Evolutionary conservation across 2,113 vertebrate species (phyloP).

Genomic region (Tiliqua scincoides): DNA sequence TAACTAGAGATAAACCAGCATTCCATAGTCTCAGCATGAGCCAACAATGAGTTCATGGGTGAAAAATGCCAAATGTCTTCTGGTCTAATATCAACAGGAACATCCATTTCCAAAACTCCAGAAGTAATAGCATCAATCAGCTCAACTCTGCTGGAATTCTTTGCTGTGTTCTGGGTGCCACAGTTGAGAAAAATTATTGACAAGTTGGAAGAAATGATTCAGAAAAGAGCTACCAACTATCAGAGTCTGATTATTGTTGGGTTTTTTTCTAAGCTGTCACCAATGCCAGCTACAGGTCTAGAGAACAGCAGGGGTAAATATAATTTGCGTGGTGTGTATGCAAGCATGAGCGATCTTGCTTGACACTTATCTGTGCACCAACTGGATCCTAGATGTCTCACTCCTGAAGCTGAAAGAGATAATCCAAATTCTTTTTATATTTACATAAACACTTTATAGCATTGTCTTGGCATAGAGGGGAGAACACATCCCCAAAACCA

Average conservation of each 20-base stretch:
- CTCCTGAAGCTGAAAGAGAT: constrained; percentile 61
- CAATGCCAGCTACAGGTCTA: constrained; percentile 29
- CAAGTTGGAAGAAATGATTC: background rate
- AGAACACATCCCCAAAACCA: constrained; percentile 34
- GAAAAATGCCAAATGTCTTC: background rate
- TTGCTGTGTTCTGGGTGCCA: background rate
- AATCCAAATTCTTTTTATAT: constrained; percentile 60
- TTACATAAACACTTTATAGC: constrained; percentile 62
- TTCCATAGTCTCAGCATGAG: background rate
- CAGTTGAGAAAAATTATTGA: background rate
- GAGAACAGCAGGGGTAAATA: constrained; percentile 52
- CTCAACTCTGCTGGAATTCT: background rate
- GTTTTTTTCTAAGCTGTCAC: constrained; percentile 24
- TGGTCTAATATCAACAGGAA: background rate
- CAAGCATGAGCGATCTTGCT: constrained; percentile 28
- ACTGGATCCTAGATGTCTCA: constrained; percentile 43
- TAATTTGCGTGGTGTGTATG: constrained; percentile 51
- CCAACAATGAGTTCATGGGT: background rate
- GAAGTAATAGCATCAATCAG: background rate
- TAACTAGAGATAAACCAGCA: background rate
- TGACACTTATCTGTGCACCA: constrained; percentile 66
- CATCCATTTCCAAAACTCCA: background rate
- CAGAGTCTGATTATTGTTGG: background rate
- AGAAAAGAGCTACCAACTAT: background rate
- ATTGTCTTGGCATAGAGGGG: constrained; percentile 32